A percentile compares a stretch with the other conserved stretches of the same genome.
phyloP scores from a whole-genome alignment of 2,888 invertebrate genomes.

The Andrena marginata region DNA sequence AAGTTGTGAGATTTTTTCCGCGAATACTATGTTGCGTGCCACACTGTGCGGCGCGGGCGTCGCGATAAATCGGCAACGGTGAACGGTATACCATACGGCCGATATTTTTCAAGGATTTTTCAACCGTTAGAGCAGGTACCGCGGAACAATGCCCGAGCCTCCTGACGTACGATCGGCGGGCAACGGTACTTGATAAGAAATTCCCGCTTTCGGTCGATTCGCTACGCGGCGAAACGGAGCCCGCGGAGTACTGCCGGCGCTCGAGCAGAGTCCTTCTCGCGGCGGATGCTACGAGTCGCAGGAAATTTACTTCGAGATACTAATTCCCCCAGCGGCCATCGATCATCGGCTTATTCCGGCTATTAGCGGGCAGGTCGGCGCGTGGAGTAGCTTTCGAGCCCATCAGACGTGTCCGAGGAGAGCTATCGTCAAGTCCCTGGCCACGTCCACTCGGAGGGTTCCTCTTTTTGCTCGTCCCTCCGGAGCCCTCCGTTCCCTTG shows the following conservation, averaged over 20 bases:
- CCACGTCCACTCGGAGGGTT: conserved; percentile 8
- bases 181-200: conserved; percentile 51
- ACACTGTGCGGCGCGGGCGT: too few relatives aligned
- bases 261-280: too few relatives aligned
- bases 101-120: conserved; percentile 53
- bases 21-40: too few relatives aligned
- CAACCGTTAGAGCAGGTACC: conserved; percentile 39
- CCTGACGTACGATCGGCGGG: conserved; percentile 26
- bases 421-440: conserved; percentile 33
- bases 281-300: too few relatives aligned
- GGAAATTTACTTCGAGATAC: background rate
- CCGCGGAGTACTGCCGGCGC: too few relatives aligned
- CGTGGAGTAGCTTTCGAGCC: conserved; percentile 36
- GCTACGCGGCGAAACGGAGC: conserved; percentile 4
- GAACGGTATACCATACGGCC: conserved; percentile 29
- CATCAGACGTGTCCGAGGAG: conserved; percentile 46
- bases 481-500: background rate
- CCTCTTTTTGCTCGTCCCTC: conserved; percentile 25
- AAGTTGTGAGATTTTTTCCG: too few relatives aligned
- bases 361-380: conserved; percentile 46
- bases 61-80: conserved; percentile 35
- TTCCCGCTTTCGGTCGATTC: conserved; percentile 37
- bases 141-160: conserved; percentile 30
- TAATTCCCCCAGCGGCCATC: background rate
- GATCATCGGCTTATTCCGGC: conserved; percentile 28